Base-by-base conservation (phyloP, 2,797 vertebrate species). In the Margarornis squamiger region DNA sequence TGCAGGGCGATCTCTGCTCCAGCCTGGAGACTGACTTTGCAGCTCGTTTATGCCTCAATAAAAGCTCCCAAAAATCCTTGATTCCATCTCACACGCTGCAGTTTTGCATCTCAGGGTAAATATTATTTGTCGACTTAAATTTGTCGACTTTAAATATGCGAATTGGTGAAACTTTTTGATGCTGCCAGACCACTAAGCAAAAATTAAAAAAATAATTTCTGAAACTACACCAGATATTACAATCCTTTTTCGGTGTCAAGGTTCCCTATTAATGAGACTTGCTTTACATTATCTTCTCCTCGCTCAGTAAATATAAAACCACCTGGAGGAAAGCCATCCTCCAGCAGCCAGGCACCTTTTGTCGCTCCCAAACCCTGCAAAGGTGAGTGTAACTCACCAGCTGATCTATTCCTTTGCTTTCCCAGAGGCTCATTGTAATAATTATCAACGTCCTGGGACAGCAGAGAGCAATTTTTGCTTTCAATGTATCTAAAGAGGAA, bases 201-300 rank as follows among this genome's bases (percentile, higher is more conserved):
- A 55, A 89, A 93, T 75, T 45, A 39, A 39, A 71, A 72, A 80
- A 97, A 51, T 78, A 48, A 92, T 97, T 97, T 97, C 95, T 96
- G 91, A 95, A 95, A 82, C 66, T 93, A 91, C 92, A 23, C 46
- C 90, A 49, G 70, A 87, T 90, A 88, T 52, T 41, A 57, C 87
- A 61, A 72, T 41, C 66, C 80, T 41, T 71, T 82, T 90, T 94
- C 80, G 51, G 18, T 84, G 66, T 15, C 29, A 87, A 57, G 86
- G 80, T 72, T 79, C 84, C 72, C 75, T 84, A 2, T 61, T 63
- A 71, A 48, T 82, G 67, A 51, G 27, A 30, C 24, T 88, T 14
- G 48, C 20, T 70, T 74, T 34, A 5, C 27, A 14, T 67, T 29
- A 24, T 87, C 58, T 78, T 59, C 89, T 92, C 91, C 88, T 95